Evolutionary conservation across 2,113 vertebrate genomes (phyloP).

Genomic region (Dendropsophus ebraccatus): DNA sequence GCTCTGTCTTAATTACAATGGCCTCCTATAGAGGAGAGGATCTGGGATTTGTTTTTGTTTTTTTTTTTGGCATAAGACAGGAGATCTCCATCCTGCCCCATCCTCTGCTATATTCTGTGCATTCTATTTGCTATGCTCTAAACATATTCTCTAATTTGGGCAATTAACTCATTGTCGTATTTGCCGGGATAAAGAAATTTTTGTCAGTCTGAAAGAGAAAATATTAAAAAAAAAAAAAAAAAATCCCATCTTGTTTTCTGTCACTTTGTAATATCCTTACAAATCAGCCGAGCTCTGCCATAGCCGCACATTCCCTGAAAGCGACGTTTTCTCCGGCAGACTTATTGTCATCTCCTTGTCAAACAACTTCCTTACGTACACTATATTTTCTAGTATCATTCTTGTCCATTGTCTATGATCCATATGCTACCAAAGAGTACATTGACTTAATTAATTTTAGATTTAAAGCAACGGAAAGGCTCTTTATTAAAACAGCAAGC

Average conservation of each 20-base stretch:
- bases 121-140: background rate
- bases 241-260: constrained; percentile 17
- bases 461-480: constrained; percentile 74
- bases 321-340: constrained; percentile 53
- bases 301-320: constrained; percentile 31
- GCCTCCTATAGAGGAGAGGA: too few relatives aligned
- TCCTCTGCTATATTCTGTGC: background rate
- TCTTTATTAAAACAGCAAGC: constrained; percentile 65
- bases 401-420: constrained; percentile 67
- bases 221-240: background rate
- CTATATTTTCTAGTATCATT: constrained; percentile 69
- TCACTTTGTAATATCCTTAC: constrained; percentile 32
- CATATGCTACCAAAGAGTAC: constrained; percentile 67
- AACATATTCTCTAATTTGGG: constrained; percentile 14
- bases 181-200: constrained; percentile 28
- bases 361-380: constrained; percentile 56
- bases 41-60: too few relatives aligned
- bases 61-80: too few relatives aligned
- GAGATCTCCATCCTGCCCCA: background rate
- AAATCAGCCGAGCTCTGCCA: constrained; percentile 34
- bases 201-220: constrained; percentile 11
- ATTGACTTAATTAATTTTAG: constrained; percentile 75
- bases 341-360: constrained; percentile 55
- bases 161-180: constrained; percentile 13
- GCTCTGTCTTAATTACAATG: too few relatives aligned